Base-by-base conservation (phyloP, 2,113 vertebrate species). In the Balaeniceps rex region DNA sequence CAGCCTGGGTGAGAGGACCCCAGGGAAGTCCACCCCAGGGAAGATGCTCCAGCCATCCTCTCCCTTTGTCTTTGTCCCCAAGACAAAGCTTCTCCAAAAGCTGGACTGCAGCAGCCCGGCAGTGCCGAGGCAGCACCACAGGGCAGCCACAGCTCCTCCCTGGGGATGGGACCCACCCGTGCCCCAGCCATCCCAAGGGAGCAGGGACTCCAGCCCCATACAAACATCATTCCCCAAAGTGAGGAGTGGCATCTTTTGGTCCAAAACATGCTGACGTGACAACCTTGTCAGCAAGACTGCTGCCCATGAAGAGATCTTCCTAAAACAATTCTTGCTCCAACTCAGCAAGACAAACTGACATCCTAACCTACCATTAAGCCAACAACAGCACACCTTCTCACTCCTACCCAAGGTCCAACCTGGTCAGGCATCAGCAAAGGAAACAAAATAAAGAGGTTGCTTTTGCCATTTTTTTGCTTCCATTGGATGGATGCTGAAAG, bases 351-450 rank as follows among this genome's bases (percentile, higher is more conserved):
- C 6, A 87, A 90, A 65, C 14, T 4, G 4, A 51, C 10, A 66
- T 29, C 26, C 19, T 7, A 54, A 52, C 7, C 23, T 52, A 31
- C 3, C 25, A 4, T 7, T 14, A 36, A 47, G 34, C 40, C 19
- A 88, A 55, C 13, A 58, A 18, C 14, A 2, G 4, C 33, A 40
- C 19, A n/a, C 8, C 36, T 68, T 52, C 8, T 57, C 13, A 3
- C 23, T 51, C 44, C 44, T 23, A 14, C 0, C 0, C 12, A 33
- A 77, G 8, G 24, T 42, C 74, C 54, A 57, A 55, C 0, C 0
- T 24, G 12, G 28, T 2, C 2, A 1, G 33, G 34, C 33, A 77
- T 8, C 21, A 81, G 17, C 19, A 44, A 71, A 75, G 19, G 33
- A 68, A 91, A 86, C 16, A 61, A 57, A 52, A 75, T 4, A 28